Evolutionary conservation across 30 jellyfish, hydroid and myxozoan species (phyloP), one percentile per base, ranked within the genome.

Genomic region (Aurelia aurita complex sp. Pacific): DNA sequence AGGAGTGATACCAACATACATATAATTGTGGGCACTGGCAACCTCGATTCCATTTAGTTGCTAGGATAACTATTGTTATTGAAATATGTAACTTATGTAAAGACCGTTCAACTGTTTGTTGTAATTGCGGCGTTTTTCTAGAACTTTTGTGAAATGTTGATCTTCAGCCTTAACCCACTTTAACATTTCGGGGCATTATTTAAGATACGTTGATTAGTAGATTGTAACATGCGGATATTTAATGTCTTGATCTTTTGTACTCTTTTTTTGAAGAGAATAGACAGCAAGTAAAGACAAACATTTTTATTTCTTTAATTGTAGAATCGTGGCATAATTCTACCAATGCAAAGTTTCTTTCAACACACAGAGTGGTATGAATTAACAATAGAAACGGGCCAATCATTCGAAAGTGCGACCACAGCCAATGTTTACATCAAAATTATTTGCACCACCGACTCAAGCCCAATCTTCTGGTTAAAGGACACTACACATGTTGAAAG

Each of bases 311-410:
- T 43, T 9, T 46, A 46, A 6, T 46, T 14, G 13, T 61, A 80
- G 90, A 73, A 53, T 32, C 78, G 80, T 68, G 60, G 90, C 74
- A 66, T 66, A n/a, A 59, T 80, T 23, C 90, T 80, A 16, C 90
- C 90, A 50, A 80, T 80, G 90, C 81, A 52, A 17, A 80, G 90
- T 38, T 50, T 66, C 63, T 80, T 14, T 59, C 90, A 66, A 51
- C 46, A 61, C 38, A 51, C 16, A 15, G 74, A 74, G 13, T 82
- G 92, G 92, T 60, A 82, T 32, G 92, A 82, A 74, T 15, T 82
- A 10, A 55, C 52, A 50, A 40, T 82, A 33, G 34, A 62, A 42
- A 82, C 92, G 2, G 85, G 77, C 16, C 43, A 63, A 18, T 14
- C 63, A 9, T 17, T 78, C 38, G 60, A 61, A 6, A 50, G 71